These are phyloP conservation scores for Sminthopsis crassicaudata DNA, from an alignment of 2,113 vertebrate genomes.

Conservation along the genomic window DNA sequence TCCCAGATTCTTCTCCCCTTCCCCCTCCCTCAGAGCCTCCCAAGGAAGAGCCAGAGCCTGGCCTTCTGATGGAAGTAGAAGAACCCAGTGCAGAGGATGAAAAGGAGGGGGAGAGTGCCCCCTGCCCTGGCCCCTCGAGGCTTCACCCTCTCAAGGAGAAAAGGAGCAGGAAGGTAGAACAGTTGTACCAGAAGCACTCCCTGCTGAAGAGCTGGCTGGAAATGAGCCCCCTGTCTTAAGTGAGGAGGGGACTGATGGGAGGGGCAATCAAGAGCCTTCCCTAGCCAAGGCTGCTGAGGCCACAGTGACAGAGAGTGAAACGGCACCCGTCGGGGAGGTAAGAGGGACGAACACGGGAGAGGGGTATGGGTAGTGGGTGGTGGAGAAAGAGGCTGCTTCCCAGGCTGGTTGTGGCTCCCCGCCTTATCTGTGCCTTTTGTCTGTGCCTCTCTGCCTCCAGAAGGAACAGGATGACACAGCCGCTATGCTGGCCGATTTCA, in stretches of 20 bases:
- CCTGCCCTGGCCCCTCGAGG: conserved; percentile 39
- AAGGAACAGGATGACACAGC: conserved; percentile 87
- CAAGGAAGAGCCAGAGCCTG: conserved; percentile 75
- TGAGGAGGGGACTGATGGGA: conserved; percentile 55
- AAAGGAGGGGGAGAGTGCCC: not conserved
- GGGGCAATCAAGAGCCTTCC: not conserved
- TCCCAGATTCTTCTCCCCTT: conserved; percentile 62
- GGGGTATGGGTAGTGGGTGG: not conserved
- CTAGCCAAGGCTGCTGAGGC: conserved; percentile 42
- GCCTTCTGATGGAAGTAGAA: conserved; percentile 79
- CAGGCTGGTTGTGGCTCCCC: not conserved
- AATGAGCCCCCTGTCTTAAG: conserved; percentile 45
- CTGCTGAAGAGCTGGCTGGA: conserved; percentile 53
- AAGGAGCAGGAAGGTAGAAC: conserved; percentile 6
- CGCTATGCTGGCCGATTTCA: conserved; percentile 94
- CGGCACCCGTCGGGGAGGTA: conserved; percentile 58
- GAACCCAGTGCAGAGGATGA: conserved; percentile 51
- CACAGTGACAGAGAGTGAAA: conserved; percentile 32
- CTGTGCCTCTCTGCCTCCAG: conserved; percentile 30
- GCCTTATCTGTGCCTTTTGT: not conserved
- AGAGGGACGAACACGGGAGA: not conserved
- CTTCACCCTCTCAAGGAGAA: conserved; percentile 60
- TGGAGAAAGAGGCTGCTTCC: not conserved
- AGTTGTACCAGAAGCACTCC: not conserved
- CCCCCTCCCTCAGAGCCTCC: conserved; percentile 57